phyloP scores from a whole-genome alignment of 1,140 invertebrate genomes.

The Melanaphis sacchari region DNA sequence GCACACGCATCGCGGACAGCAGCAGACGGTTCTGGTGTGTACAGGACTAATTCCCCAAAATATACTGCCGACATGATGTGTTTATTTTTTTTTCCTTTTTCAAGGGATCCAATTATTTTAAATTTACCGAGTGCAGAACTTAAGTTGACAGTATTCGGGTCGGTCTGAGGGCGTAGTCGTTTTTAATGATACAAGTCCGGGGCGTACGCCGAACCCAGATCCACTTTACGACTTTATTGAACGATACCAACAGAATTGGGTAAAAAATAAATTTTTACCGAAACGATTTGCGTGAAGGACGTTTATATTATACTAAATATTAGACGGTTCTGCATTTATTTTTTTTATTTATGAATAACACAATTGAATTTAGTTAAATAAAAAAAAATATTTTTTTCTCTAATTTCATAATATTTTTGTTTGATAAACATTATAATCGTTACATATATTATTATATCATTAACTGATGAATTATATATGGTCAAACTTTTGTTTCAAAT shows the following conservation, averaged over 20 bases:
- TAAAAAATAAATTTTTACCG: neutral
- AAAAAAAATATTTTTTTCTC: neutral
- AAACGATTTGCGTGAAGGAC: neutral
- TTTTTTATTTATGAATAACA: neutral
- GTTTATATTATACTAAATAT: neutral
- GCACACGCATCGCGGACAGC: neutral
- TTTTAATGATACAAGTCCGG: slow-evolving; percentile 38
- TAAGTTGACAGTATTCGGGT: slow-evolving; percentile 26
- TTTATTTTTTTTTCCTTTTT: slow-evolving; percentile 12
- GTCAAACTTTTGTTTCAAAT: too few species aligned
- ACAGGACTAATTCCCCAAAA: slow-evolving; percentile 5
- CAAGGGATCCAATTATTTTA: slow-evolving; percentile 31
- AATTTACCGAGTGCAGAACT: slow-evolving; percentile 34
- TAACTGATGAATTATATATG: neutral
- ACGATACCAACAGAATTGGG: slow-evolving; percentile 1
- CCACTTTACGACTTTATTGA: slow-evolving; percentile 35
- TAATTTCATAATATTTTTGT: neutral
- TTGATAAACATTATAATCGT: too few species aligned
- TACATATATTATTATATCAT: neutral
- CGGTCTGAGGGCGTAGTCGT: slow-evolving; percentile 33
- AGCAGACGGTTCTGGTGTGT: neutral
- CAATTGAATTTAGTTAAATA: neutral
- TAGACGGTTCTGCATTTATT: neutral
- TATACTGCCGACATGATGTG: slow-evolving; percentile 20
- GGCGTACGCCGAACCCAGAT: slow-evolving; percentile 8